These are phyloP conservation scores for Elephas maximus DNA, from an alignment of 2,113 vertebrate species.

Conservation along the genomic window DNA sequence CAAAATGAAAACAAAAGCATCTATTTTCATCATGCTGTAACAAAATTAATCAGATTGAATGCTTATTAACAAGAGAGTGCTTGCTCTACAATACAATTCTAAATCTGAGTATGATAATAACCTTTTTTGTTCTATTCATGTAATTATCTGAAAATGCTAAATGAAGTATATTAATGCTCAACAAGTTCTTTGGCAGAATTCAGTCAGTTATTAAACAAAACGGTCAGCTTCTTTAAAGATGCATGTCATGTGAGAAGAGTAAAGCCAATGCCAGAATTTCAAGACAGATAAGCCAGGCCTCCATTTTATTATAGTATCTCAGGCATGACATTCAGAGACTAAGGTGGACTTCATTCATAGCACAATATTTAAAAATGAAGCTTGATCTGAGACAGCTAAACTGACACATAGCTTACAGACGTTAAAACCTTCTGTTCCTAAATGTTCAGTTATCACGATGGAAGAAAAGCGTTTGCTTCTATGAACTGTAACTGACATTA, in stretches of 20 bases:
- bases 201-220: not conserved
- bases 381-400: constrained; percentile 84
- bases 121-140: not conserved
- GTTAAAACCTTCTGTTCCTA: constrained; percentile 81
- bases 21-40: not conserved
- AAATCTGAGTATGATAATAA: not conserved
- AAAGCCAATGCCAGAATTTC: not conserved
- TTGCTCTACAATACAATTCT: not conserved
- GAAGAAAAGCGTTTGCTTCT: constrained; percentile 76
- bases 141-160: constrained; percentile 35
- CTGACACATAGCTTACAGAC: constrained; percentile 84
- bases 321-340: constrained; percentile 74
- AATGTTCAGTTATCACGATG: constrained; percentile 82
- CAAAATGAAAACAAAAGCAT: not conserved
- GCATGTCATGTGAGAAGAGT: not conserved
- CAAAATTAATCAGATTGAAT: constrained; percentile 14
- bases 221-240: constrained; percentile 31
- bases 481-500: constrained; percentile 84
- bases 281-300: constrained; percentile 2
- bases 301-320: not conserved
- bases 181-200: not conserved
- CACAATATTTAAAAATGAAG: constrained; percentile 86
- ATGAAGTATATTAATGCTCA: not conserved
- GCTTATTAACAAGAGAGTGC: not conserved
- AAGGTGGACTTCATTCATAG: constrained; percentile 71